These are phyloP conservation scores for Semaprochilodus insignis DNA, from an alignment of 2,797 vertebrate genomes.

Conservation along the genomic window DNA sequence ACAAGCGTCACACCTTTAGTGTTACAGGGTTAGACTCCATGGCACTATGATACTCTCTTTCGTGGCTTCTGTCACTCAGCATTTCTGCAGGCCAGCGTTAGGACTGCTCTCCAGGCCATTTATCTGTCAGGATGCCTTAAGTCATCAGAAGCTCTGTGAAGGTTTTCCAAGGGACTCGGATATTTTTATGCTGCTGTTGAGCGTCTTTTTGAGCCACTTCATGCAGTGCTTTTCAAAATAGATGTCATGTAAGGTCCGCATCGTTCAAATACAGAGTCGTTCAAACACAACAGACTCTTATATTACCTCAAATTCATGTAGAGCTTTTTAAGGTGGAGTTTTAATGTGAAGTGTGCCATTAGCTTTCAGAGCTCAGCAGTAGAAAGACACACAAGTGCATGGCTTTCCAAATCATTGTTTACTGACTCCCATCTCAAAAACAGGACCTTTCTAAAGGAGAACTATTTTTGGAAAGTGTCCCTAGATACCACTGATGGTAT, in stretches of 20 bases:
- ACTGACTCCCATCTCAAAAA: background rate
- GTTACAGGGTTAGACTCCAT: too few relatives aligned
- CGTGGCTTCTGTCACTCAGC: background rate
- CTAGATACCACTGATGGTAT: slow-evolving; percentile 6
- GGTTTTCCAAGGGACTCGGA: background rate
- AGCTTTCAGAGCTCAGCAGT: background rate
- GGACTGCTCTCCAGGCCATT: background rate
- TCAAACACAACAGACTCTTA: background rate
- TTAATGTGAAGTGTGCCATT: background rate
- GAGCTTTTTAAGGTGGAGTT: background rate
- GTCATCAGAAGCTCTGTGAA: background rate
- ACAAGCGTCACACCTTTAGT: too few relatives aligned
- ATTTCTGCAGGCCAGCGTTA: background rate
- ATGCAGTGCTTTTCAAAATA: background rate
- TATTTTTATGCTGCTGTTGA: background rate
- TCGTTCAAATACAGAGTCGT: background rate
- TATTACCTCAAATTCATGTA: background rate
- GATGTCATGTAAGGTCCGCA: slow-evolving; percentile 3
- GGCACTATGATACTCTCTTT: background rate
- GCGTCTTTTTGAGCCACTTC: background rate
- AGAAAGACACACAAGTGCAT: background rate
- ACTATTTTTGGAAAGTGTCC: slow-evolving; percentile 32
- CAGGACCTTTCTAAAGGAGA: background rate
- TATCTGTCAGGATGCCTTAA: slow-evolving; percentile 3
- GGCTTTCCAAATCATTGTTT: background rate